These are phyloP conservation scores for Clupea harengus DNA, from an alignment of 2,113 vertebrate genomes.

Conservation along the genomic window DNA sequence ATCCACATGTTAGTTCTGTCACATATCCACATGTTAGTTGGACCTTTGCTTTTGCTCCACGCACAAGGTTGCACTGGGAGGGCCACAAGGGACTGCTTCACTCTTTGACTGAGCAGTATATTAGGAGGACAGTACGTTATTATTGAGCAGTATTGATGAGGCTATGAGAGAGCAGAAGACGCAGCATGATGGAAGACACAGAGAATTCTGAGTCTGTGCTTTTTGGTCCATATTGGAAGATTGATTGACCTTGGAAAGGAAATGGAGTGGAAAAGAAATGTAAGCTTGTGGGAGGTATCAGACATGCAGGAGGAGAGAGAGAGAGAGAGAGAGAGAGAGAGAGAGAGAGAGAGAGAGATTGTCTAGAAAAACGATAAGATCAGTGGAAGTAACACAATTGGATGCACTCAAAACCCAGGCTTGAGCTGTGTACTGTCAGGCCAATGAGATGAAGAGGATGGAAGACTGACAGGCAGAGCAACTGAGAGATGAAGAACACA, in stretches of 20 bases:
- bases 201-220: neutral
- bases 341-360: neutral
- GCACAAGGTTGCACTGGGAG: neutral
- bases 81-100: neutral
- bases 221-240: neutral
- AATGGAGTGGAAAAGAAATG: neutral
- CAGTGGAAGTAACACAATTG: no score
- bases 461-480: no score
- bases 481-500: no score
- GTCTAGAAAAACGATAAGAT: neutral
- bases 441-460: no score
- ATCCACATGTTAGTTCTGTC: neutral
- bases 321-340: neutral
- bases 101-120: neutral
- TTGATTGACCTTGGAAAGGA: constrained; percentile 11
- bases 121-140: neutral
- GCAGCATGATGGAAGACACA: neutral
- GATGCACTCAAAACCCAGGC: no score
- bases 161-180: neutral
- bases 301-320: neutral
- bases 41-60: neutral
- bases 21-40: neutral
- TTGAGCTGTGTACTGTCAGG: no score
- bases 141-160: neutral
- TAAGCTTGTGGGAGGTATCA: neutral